Base-by-base conservation (phyloP, 2,113 vertebrate species). In the Percopsis transmontana region DNA sequence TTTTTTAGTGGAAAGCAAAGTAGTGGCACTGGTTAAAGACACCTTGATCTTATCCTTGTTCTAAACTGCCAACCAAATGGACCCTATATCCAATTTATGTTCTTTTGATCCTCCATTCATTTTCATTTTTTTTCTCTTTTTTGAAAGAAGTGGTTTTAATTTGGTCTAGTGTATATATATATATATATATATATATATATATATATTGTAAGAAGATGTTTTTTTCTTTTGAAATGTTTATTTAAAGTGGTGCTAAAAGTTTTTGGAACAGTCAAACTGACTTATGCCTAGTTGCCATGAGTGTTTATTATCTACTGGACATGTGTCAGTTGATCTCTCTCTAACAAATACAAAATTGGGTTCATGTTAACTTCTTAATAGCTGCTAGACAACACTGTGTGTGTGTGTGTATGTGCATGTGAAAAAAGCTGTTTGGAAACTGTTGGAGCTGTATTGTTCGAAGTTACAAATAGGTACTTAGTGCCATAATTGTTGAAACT, bases 1-100 rank as follows among this genome's bases (percentile, higher is more conserved):
- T 3, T 64, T 75, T 68, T 77, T 75, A 78, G 67, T 63, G 54
- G 33, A 19, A 64, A 80, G 79, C 60, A 20, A 79, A 58, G 47
- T 57, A 45, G 52, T 56, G 47, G 12, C 13, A 48, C 20, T 13
- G 16, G 58, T 77, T 75, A 64, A 72, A 52, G 62, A 45, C 44
- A 65, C 56, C 52, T 62, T 83, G 57, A 77, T 75, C 69, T 66
- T 19, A 41, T 33, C 33, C 58, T 70, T 61, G 52, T 56, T 81
- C 14, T 27, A 74, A 70, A 52, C 42, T 27, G 24, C 19, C 24
- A 58, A 12, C 2, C 41, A 38, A 73, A 63, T 21, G 38, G 24
- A 63, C 39, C 58, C 38, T 14, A 56, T 41, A 65, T 50, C 64
- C 50, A 72, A 20, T 61, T 76, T 11, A 60, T 64, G 15, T 59